A percentile compares a stretch with the other conserved stretches of the same genome.
Evolutionary conservation across 2,797 vertebrate genomes (phyloP).

Genomic region (Phoebastria nigripes): DNA sequence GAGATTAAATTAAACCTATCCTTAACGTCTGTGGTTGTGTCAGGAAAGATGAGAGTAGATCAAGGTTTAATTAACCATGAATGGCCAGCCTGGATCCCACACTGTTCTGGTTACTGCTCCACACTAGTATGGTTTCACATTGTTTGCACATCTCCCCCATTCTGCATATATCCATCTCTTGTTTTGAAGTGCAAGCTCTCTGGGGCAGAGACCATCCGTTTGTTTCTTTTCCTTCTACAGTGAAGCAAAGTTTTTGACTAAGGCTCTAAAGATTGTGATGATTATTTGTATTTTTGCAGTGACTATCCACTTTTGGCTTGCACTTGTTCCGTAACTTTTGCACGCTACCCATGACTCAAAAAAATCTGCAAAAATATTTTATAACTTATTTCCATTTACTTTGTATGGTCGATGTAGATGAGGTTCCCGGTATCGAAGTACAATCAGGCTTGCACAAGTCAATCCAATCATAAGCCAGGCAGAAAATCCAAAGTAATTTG

Average conservation of each 20-base stretch:
- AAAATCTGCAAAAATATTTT: not conserved
- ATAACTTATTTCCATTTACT: conserved; percentile 51
- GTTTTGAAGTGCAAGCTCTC: not conserved
- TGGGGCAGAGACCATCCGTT: not conserved
- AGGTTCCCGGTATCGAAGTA: conserved; percentile 72
- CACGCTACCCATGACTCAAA: not conserved
- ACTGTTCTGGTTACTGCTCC: not conserved
- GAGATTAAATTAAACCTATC: not conserved
- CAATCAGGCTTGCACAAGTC: conserved; percentile 69
- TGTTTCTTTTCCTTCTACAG: not conserved
- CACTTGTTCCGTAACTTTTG: not conserved
- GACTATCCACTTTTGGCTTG: not conserved
- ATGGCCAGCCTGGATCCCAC: not conserved
- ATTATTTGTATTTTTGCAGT: not conserved
- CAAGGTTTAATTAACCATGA: not conserved
- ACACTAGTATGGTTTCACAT: not conserved
- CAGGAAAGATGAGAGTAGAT: not conserved
- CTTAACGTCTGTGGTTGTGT: not conserved
- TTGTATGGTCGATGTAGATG: conserved; percentile 73
- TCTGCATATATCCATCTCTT: not conserved
- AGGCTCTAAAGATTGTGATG: not conserved
- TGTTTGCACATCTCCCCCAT: not conserved
- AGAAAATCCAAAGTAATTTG: conserved; percentile 72
- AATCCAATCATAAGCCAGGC: conserved; percentile 66
- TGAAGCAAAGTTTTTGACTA: not conserved